A percentile compares a stretch with the other conserved stretches of the same genome.
Evolutionary conservation across 1,140 invertebrate species (phyloP).

Genomic region (Leptinotarsa defecta): DNA sequence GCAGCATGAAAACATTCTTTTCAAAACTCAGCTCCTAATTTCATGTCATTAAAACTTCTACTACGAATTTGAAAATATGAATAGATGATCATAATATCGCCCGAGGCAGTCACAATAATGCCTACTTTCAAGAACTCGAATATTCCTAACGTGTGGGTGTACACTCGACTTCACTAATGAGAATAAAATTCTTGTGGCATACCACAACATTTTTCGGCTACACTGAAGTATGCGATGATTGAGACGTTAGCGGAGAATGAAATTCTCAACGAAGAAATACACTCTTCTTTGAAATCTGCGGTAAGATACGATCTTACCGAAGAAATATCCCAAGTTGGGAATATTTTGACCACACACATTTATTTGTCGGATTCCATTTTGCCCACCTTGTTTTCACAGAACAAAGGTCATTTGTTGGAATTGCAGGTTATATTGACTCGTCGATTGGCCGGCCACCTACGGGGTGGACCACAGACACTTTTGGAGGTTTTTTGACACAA

Average conservation of each 20-base stretch:
- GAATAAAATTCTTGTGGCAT: slow-evolving; percentile 1
- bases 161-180: not conserved
- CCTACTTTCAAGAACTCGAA: not conserved
- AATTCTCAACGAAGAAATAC: not conserved
- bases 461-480: not conserved
- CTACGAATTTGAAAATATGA: too few species aligned
- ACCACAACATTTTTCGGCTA: not conserved
- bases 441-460: not conserved
- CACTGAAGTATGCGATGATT: slow-evolving; percentile 6
- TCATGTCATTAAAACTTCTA: too few species aligned
- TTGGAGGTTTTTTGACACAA: not conserved
- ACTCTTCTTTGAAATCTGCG: slow-evolving; percentile 5
- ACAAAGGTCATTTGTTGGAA: not conserved
- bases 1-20: too few species aligned
- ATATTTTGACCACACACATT: slow-evolving; percentile 3
- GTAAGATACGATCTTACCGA: not conserved
- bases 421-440: not conserved
- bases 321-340: not conserved
- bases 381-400: not conserved
- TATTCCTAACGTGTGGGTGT: not conserved
- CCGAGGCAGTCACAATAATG: too few species aligned
- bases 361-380: not conserved
- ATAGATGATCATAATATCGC: too few species aligned
- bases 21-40: too few species aligned
- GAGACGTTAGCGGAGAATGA: not conserved